These are phyloP conservation scores for Unio pictorum DNA, from an alignment of 2,888 invertebrate species.

Conservation along the genomic window DNA sequence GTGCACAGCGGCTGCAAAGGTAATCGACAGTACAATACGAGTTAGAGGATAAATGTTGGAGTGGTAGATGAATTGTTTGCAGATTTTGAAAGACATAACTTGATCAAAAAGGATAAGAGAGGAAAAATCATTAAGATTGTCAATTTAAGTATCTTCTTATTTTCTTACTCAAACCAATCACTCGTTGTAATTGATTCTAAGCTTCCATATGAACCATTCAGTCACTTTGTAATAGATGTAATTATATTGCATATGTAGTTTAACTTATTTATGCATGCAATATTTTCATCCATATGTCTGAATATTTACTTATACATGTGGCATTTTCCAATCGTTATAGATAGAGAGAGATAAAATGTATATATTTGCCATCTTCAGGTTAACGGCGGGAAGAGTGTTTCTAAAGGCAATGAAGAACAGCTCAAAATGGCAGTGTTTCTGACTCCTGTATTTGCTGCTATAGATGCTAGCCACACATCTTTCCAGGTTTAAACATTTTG, in stretches of 20 bases:
- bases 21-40: constrained; percentile 10
- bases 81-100: too few relatives aligned
- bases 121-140: too few relatives aligned
- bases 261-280: background rate
- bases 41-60: too few relatives aligned
- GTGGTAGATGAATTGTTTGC: too few relatives aligned
- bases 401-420: constrained; percentile 31
- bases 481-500: constrained; percentile 32
- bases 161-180: too few relatives aligned
- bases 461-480: constrained; percentile 50
- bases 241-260: background rate
- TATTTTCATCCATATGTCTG: background rate
- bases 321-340: background rate
- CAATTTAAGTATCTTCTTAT: too few relatives aligned
- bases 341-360: too few relatives aligned
- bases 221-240: too few relatives aligned
- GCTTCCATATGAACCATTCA: too few relatives aligned
- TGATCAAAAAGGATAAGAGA: too few relatives aligned
- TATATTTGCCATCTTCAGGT: constrained; percentile 17
- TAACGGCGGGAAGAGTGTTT: constrained; percentile 25
- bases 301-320: background rate
- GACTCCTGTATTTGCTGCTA: constrained; percentile 36
- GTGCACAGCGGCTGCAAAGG: constrained; percentile 36
- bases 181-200: too few relatives aligned
- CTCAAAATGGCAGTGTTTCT: constrained; percentile 30